These are phyloP conservation scores for Otolemur garnettii DNA, from an alignment of 2,113 vertebrate species.

Conservation along the genomic window DNA sequence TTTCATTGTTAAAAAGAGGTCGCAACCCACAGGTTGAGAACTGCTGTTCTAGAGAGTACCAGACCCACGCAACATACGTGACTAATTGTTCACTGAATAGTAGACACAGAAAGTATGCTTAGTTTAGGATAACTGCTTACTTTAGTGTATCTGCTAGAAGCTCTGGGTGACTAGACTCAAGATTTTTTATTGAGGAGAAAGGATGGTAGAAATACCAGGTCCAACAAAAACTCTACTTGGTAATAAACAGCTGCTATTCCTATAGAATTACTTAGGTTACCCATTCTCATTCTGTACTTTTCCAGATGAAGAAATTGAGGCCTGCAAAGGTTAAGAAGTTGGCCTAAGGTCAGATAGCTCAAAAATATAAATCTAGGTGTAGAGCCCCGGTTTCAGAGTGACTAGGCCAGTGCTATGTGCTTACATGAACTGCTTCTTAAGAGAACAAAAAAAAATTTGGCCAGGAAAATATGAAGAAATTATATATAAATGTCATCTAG, in stretches of 20 bases:
- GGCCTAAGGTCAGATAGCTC: neutral
- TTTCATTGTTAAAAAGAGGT: too few relatives aligned
- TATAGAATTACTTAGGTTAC: neutral
- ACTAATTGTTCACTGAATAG: neutral
- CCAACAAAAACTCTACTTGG: neutral
- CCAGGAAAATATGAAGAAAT: conserved; percentile 52
- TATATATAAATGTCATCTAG: conserved; percentile 1
- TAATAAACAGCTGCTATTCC: neutral
- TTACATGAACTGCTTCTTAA: conserved; percentile 6
- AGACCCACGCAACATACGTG: neutral
- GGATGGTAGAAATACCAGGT: neutral
- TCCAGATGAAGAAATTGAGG: neutral
- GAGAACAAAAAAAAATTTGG: neutral
- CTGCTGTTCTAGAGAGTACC: neutral
- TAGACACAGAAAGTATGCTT: neutral
- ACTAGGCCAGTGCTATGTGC: neutral
- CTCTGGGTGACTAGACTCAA: neutral
- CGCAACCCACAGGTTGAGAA: too few relatives aligned
- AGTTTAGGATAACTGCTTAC: conserved; percentile 16
- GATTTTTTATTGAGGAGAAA: neutral
- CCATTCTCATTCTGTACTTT: neutral
- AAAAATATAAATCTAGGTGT: neutral
- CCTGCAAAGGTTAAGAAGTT: neutral
- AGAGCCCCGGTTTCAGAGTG: neutral
- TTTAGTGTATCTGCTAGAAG: neutral